Base-by-base conservation (phyloP, 1,140 invertebrate genomes). In the Ephestia elutella region DNA sequence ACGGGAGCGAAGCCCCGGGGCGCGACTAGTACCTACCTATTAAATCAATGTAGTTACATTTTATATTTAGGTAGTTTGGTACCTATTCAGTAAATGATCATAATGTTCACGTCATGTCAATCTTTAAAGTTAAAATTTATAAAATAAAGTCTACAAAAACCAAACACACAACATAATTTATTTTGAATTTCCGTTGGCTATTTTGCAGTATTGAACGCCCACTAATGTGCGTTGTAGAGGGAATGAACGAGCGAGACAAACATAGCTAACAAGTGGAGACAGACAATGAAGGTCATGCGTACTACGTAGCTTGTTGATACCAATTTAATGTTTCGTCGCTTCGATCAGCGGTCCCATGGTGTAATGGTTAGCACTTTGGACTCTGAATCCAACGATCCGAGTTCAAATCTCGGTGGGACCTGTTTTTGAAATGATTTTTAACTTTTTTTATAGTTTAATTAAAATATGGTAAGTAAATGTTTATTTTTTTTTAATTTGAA, bases 301-400 rank as follows among this genome's bases (percentile, higher is more conserved):
- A 62, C 63, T 62, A 49, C 58, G 53, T 8, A 5, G 19, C 5
- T n/a, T 25, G 54, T 20, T 38, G 35, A 20, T 56, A 55, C 4
- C 18, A 19, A 56, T 53, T 8, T 2, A 1, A 15, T 59, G 8
- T 65, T 65, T 65, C 63, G 49, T 0, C 30, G 11, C 17, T 17
- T 28, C 53, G 18, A 8, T 5, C 44, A 69, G 38, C 75, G 92
- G 92, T 93, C 91, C 92, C 91, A 93, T 94, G 93, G 93, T 94
- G 93, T 94, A 94, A 78, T 78, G 75, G 93, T 93, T 91, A 94
- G 93, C 92, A 93, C 92, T 93, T 92, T 93, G 92, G 93, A 93
- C 92, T 94, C 89, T 94, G 93, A 94, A 94, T 94, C 93, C 93
- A 93, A 92, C 92, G 92, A 94, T 93, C 92, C 92, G 92, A 93